phyloP scores from a whole-genome alignment of 2,888 invertebrate genomes.

The Tipula lateralis region DNA sequence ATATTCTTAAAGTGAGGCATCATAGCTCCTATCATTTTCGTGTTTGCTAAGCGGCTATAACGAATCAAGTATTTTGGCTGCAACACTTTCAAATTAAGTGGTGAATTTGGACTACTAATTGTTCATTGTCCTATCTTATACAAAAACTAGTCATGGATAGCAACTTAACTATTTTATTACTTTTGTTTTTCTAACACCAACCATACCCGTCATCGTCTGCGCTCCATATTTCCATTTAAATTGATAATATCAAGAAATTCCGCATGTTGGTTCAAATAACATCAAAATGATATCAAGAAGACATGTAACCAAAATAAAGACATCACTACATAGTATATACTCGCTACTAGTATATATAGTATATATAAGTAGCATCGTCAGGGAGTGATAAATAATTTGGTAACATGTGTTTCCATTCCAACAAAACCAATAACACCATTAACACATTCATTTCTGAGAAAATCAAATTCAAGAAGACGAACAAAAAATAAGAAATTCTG shows the following conservation, averaged over 20 bases:
- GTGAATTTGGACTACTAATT: too few species aligned
- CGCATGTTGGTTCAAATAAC: not conserved
- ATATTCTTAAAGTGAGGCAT: too few species aligned
- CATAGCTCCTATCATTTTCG: too few species aligned
- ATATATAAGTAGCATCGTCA: not conserved
- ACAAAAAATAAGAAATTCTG: not conserved
- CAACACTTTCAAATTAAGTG: too few species aligned
- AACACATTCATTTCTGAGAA: not conserved
- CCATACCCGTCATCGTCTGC: not conserved
- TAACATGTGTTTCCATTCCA: not conserved
- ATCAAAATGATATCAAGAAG: not conserved
- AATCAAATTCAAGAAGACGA: not conserved
- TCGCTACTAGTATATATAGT: not conserved
- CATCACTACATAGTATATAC: not conserved
- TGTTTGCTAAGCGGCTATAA: too few species aligned
- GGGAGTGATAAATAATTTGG: not conserved
- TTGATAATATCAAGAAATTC: not conserved
- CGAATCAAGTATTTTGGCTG: too few species aligned
- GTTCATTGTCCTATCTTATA: too few species aligned
- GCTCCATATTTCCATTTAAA: not conserved
- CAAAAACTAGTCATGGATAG: too few species aligned
- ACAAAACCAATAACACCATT: not conserved
- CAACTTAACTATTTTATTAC: too few species aligned
- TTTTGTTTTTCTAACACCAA: too few species aligned
- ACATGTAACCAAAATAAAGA: not conserved